Conservation (phyloP, 2,888 invertebrate genomes). For the Melangyna quadrimaculata region DNA sequence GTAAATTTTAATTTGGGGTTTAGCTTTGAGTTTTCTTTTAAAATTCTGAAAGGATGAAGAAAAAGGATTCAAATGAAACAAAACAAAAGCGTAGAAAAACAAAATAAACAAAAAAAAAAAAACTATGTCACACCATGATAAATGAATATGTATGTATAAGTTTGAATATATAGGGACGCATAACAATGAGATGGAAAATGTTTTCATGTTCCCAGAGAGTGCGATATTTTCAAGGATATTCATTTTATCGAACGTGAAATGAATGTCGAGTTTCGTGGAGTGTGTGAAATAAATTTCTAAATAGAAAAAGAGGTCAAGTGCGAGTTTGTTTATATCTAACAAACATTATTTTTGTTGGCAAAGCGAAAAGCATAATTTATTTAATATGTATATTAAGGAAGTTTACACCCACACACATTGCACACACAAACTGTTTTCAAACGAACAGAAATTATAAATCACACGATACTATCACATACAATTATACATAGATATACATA, state of each 20-base stretch:
- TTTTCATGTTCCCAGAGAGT: neutral
- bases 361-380: too few species aligned
- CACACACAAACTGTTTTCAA: neutral
- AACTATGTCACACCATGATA: neutral
- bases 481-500: too few species aligned
- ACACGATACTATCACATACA: neutral
- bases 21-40: neutral
- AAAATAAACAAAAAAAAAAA: neutral
- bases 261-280: neutral
- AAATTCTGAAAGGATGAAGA: neutral
- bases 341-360: neutral
- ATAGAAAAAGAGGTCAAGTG: conserved; percentile 17
- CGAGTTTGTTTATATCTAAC: neutral
- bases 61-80: neutral
- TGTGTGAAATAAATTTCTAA: neutral
- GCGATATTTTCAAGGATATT: conserved; percentile 23
- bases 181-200: conserved; percentile 19
- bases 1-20: conserved; percentile 28
- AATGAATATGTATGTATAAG: conserved; percentile 14
- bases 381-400: neutral
- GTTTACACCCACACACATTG: neutral
- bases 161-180: conserved; percentile 3
- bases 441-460: conserved; percentile 13
- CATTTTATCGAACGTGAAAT: conserved; percentile 24
- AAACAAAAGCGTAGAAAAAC: neutral